Evolutionary conservation across 2,888 invertebrate genomes (phyloP).

Genomic region (Pinctada fucata): DNA sequence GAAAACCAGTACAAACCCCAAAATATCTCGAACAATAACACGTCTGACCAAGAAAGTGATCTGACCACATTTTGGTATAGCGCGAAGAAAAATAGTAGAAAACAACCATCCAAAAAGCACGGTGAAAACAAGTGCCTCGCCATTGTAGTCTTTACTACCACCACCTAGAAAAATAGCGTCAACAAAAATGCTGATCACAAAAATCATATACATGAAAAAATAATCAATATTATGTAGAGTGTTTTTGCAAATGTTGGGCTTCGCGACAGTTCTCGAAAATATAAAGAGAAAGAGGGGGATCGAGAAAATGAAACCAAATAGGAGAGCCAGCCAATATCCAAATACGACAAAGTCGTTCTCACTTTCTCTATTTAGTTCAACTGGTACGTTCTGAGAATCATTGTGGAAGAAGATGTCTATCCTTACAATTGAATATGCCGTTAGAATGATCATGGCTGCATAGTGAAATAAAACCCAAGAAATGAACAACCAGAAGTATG

Average conservation of each 20-base stretch:
- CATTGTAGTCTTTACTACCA: not conserved
- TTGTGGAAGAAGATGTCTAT: not conserved
- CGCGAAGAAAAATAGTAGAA: not conserved
- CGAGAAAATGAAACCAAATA: not conserved
- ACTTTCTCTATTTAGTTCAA: not conserved
- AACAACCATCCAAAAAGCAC: not conserved
- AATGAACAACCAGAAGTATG: not conserved
- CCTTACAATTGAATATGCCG: not conserved
- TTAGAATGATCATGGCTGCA: not conserved
- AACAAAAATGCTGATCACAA: not conserved
- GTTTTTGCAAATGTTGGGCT: not conserved
- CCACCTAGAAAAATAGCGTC: not conserved
- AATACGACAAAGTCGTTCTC: not conserved
- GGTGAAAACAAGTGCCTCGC: not conserved
- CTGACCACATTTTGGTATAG: not conserved
- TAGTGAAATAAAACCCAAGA: not conserved
- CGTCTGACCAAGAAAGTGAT: not conserved
- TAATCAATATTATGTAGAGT: not conserved
- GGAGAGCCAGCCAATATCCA: not conserved
- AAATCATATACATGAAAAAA: not conserved
- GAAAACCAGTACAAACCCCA: not conserved
- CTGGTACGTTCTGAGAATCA: not conserved
- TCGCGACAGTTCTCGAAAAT: not conserved
- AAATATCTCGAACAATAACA: not conserved
- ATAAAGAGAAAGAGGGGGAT: not conserved